These are phyloP conservation scores for Pantherophis guttatus DNA, from an alignment of 2,113 vertebrate species.

Conservation along the genomic window DNA sequence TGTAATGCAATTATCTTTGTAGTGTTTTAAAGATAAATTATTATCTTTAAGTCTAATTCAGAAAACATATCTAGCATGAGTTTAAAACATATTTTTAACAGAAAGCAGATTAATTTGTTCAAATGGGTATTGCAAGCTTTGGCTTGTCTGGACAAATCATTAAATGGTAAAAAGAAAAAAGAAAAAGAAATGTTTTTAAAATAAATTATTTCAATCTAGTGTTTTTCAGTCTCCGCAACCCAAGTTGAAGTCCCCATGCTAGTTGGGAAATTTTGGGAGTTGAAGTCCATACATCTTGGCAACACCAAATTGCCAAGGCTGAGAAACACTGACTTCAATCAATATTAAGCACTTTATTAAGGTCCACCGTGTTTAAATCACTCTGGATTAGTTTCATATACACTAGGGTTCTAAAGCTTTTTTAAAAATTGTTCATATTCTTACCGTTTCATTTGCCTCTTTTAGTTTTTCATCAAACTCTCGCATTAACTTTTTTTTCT, in stretches of 20 bases:
- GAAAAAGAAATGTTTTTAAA: background rate
- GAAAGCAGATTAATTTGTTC: background rate
- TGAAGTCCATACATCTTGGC: background rate
- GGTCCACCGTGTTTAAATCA: background rate
- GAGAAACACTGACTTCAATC: background rate
- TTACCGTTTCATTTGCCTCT: conserved; percentile 93
- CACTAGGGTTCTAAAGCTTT: background rate
- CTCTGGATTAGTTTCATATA: background rate
- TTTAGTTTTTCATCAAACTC: conserved; percentile 88
- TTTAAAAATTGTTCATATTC: background rate
- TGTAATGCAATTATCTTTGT: background rate
- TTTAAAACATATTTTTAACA: background rate
- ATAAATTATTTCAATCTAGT: background rate
- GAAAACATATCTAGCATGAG: background rate
- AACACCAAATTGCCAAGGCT: background rate
- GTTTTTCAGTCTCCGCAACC: background rate
- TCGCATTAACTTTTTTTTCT: conserved; percentile 87
- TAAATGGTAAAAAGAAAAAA: background rate
- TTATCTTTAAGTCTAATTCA: background rate
- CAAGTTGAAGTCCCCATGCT: background rate
- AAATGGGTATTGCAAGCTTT: background rate
- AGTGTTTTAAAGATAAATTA: background rate
- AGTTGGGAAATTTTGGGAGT: background rate
- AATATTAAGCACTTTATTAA: background rate
- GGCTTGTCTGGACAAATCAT: background rate